A percentile compares a stretch with the other conserved stretches of the same genome.
Evolutionary conservation across 2,113 vertebrate genomes (phyloP).

Genomic region (mouse (Mus musculus)): GRCm39 chrX:88090001-88090500

Average conservation of each 20-base stretch:
- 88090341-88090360: not conserved
- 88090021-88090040: not conserved
- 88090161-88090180: not conserved
- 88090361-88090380: constrained; percentile 20
- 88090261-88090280: not conserved
- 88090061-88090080: too few species aligned
- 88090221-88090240: not conserved
- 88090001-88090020: not conserved
- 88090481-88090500: not conserved
- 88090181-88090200: not conserved
- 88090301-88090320: not conserved
- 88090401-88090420: not conserved
- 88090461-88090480: not conserved
- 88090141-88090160: not conserved
- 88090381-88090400: constrained; percentile 23
- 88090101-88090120: not conserved
- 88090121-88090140: not conserved
- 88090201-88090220: not conserved
- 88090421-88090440: constrained; percentile 5
- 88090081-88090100: not conserved
- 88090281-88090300: not conserved
- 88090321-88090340: constrained; percentile 29
- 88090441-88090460: constrained; percentile 39
- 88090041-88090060: too few species aligned
- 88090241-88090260: not conserved